Evolutionary conservation across 2,797 vertebrate genomes (phyloP).

Genomic region (Parauchenoglanis ngamensis): DNA sequence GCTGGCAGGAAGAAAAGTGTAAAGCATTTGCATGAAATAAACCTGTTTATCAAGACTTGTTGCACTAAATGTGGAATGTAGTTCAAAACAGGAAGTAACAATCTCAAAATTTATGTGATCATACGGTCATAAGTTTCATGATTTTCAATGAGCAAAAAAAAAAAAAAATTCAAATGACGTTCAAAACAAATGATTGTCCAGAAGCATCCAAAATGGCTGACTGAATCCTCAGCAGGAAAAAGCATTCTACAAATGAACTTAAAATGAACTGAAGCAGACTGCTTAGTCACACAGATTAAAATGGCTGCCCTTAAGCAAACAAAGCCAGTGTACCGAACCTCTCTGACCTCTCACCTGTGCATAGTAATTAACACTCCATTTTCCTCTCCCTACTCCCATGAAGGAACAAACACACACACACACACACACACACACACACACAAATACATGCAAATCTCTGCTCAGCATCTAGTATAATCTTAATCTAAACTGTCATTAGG

Average conservation of each 20-base stretch:
- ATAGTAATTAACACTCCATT: slow-evolving; percentile 59
- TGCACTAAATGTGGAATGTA: background rate
- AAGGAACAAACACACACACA: slow-evolving; percentile 41
- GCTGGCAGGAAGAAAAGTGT: slow-evolving; percentile 2
- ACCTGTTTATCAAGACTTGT: slow-evolving; percentile 9
- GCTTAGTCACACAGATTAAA: slow-evolving; percentile 53
- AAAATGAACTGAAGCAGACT: slow-evolving; percentile 41
- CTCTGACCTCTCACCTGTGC: slow-evolving; percentile 55
- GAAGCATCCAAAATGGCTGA: slow-evolving; percentile 24
- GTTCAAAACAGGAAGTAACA: background rate
- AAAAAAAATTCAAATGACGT: background rate
- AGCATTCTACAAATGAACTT: slow-evolving; percentile 3
- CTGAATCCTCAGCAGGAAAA: background rate
- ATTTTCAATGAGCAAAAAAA: background rate
- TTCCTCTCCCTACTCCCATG: slow-evolving; percentile 46
- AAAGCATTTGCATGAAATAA: slow-evolving; percentile 25
- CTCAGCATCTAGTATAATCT: slow-evolving; percentile 12
- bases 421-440: slow-evolving; percentile 2
- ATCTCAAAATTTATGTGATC: background rate
- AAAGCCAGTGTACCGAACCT: slow-evolving; percentile 53
- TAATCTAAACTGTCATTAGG: slow-evolving; percentile 2
- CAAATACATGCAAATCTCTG: too few species aligned
- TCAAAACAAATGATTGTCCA: background rate
- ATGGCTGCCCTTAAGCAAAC: slow-evolving; percentile 54
- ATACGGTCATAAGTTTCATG: background rate